Base-by-base conservation (phyloP, 2,113 vertebrate genomes). In the Cryptomyrus ogoouensis region DNA sequence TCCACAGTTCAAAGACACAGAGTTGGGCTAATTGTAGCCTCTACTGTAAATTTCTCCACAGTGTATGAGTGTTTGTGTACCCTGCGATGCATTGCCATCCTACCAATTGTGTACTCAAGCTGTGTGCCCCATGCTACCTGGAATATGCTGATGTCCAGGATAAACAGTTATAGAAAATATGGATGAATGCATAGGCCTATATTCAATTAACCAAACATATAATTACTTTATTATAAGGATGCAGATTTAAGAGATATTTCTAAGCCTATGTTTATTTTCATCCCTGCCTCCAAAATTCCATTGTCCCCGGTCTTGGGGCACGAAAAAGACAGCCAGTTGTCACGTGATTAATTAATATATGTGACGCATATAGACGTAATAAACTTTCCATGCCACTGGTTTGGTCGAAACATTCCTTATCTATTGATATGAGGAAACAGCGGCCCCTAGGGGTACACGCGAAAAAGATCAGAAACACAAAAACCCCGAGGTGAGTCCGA, bases 371-470 rank as follows among this genome's bases (percentile, higher is more conserved):
- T 80, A 58, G 47, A 49, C 83, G 52, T 7, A 66, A 47, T 84
- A 35, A 89, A 70, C 46, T 50, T 42, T 35, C 56, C 44, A n/a
- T 44, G 53, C 77, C 88, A 70, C 24, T n/a, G 66, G 2, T 21
- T 52, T 6, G 52, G 84, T 49, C 49, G 39, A 49, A 58, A 56
- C 19, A 46, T 74, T 24, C n/a, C 88, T 66, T 31, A 84, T 74
- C 90, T 50, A 85, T 90, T 94, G 95, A 92, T 93, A 90, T 93
- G 93, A 91, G 94, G 95, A 96, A 96, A 96, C 95, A 96, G 96
- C 95, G 95, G 92, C 96, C 91, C 96, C 94, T 91, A 92, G 94
- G 89, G 96, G 94, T 91, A 92, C 89, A 52, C 31, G 3, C 90
- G 92, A 1, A 94, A 74, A 88, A 88, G 21, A 83, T 50, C 5